Conservation (phyloP, 1,140 invertebrate species). For the Drosophila punjabiensis region DNA sequence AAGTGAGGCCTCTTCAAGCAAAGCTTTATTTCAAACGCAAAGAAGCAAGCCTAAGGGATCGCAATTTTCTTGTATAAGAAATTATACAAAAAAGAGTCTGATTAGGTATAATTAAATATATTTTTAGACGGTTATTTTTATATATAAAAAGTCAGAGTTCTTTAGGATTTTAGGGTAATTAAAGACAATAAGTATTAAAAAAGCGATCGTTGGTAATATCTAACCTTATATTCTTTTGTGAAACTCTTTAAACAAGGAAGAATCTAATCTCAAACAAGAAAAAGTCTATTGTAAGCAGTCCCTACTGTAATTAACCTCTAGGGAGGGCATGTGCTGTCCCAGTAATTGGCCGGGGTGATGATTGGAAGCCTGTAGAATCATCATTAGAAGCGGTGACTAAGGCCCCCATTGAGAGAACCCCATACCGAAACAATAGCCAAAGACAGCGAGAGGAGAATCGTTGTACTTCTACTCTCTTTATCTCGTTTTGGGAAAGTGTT, state of each 20-base stretch:
- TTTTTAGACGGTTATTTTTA: neutral
- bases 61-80: neutral
- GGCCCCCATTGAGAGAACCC: slow-evolving; percentile 22
- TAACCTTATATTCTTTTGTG: neutral
- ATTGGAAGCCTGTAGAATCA: slow-evolving; percentile 16
- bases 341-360: slow-evolving; percentile 19
- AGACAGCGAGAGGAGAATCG: slow-evolving; percentile 16
- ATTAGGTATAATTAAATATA: neutral
- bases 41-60: neutral
- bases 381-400: slow-evolving; percentile 67
- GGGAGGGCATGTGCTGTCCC: slow-evolving; percentile 8
- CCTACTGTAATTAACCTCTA: slow-evolving; percentile 3
- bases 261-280: neutral
- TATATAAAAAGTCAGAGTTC: neutral
- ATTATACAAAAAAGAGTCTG: no score
- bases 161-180: neutral
- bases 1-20: neutral
- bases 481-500: slow-evolving; percentile 31
- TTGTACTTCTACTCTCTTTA: neutral
- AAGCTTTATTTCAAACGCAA: neutral
- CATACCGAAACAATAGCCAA: slow-evolving; percentile 20
- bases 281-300: neutral
- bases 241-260: neutral
- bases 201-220: no score
- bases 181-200: no score